A percentile compares a stretch with the other conserved stretches of the same genome.
phyloP scores from a whole-genome alignment of 2,113 vertebrate species.

The Hyla sarda region DNA sequence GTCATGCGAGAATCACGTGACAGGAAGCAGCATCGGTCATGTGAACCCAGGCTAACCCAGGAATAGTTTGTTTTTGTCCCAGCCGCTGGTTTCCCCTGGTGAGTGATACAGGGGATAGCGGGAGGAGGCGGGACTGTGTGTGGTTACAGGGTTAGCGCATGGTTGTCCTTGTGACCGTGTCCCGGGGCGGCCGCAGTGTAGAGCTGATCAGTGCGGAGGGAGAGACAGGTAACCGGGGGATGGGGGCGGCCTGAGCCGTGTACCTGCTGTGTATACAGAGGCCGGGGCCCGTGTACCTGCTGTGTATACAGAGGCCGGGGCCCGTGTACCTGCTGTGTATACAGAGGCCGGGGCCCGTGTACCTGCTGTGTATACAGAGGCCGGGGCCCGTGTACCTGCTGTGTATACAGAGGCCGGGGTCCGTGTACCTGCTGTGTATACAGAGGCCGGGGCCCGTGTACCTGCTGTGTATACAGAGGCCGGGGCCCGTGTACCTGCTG shows the following conservation, averaged over 20 bases:
- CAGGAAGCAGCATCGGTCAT: not conserved
- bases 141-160: not conserved
- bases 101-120: not conserved
- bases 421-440: no score
- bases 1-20: not conserved
- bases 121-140: not conserved
- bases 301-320: no score
- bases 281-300: no score
- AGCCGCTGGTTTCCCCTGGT: not conserved
- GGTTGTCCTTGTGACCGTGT: slow-evolving; percentile 8
- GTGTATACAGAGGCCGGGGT: no score
- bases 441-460: no score
- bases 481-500: no score
- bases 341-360: no score
- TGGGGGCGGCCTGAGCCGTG: not conserved
- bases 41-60: not conserved
- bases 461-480: no score
- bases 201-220: slow-evolving; percentile 2
- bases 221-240: slow-evolving; percentile 6
- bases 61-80: not conserved
- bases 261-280: no score
- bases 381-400: no score
- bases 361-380: no score
- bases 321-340: no score
- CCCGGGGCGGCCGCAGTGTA: slow-evolving; percentile 23